Base-by-base conservation (phyloP, 2,888 invertebrate species). In the Nebria salina region DNA sequence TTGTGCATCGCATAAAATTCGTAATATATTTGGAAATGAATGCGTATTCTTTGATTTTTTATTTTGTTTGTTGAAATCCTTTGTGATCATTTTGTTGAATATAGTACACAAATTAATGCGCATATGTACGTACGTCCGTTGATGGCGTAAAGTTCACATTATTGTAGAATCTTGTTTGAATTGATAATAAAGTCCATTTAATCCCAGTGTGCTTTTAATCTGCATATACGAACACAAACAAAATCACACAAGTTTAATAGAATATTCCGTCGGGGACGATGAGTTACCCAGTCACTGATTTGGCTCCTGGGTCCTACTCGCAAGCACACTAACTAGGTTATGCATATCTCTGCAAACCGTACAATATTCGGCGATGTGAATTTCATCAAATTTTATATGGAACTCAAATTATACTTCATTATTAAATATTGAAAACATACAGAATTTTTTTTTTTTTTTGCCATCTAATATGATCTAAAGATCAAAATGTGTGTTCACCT, bases 201-300 rank as follows among this genome's bases (percentile, higher is more conserved):
- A 75, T 75, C 75, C 64, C 13, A 43, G 75, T 41, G 64, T 75
- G 75, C 65, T 75, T 75, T 75, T 75, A 75, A 75, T 75, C 75
- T 75, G 65, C 75, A 75, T 65, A 65, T 65, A 75, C 7, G 13
- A 65, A 26, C 65, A 54, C 65, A 75, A 34, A 75, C 75, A 65
- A 65, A 65, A 34, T 13, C 54, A 54, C 25, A 34, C 75, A 75
- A 41, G 13, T 64, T 65, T 75, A 75, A 75, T 65, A 75, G 75
- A 75, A 65, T 65, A 65, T 65, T 75, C 65, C 25, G 65, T 65
- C 34, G 54, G 54, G 54, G 54, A 54, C 54, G 54, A 54, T 54
- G 13, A 54, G 54, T 54, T 54, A 54, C 11, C 54, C 54, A 54
- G 4, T 54, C 54, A 3, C 54, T 54, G 54, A 54, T 54, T 54